Conservation (phyloP, 2,797 vertebrate genomes). For the Harpagifer antarcticus region DNA sequence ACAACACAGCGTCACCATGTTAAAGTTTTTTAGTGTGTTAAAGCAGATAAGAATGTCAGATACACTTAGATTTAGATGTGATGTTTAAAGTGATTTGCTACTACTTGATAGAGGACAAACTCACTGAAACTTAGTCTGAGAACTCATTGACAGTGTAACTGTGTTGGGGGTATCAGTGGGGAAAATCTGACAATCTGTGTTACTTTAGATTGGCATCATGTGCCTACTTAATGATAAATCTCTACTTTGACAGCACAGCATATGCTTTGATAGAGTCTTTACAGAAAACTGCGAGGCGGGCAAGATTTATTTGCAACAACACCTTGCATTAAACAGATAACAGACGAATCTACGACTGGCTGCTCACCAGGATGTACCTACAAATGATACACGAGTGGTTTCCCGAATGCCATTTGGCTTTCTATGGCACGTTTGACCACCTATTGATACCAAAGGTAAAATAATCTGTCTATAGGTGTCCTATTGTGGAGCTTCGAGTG, state of each 20-base stretch:
- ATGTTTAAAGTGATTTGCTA: background rate
- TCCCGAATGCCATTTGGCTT: background rate
- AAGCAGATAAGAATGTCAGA: background rate
- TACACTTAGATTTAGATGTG: background rate
- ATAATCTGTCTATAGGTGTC: background rate
- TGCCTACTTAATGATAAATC: constrained; percentile 50
- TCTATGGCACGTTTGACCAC: background rate
- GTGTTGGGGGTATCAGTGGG: background rate
- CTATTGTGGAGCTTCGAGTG: background rate
- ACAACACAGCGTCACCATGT: constrained; percentile 9
- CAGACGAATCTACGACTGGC: constrained; percentile 47
- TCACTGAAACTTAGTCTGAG: background rate
- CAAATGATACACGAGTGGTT: background rate
- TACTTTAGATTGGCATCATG: constrained; percentile 17
- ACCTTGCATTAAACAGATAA: constrained; percentile 45
- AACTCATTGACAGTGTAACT: background rate
- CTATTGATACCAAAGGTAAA: background rate
- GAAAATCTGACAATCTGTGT: constrained; percentile 15
- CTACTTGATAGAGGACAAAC: background rate
- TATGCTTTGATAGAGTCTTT: constrained; percentile 48
- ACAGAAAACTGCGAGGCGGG: constrained; percentile 47
- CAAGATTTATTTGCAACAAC: constrained; percentile 47
- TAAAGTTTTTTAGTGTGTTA: constrained; percentile 3
- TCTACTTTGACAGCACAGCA: constrained; percentile 59
- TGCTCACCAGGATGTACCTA: background rate